Conservation (phyloP, 30 jellyfish, hydroid and myxozoan species). For the Chironex yamaguchii region DNA sequence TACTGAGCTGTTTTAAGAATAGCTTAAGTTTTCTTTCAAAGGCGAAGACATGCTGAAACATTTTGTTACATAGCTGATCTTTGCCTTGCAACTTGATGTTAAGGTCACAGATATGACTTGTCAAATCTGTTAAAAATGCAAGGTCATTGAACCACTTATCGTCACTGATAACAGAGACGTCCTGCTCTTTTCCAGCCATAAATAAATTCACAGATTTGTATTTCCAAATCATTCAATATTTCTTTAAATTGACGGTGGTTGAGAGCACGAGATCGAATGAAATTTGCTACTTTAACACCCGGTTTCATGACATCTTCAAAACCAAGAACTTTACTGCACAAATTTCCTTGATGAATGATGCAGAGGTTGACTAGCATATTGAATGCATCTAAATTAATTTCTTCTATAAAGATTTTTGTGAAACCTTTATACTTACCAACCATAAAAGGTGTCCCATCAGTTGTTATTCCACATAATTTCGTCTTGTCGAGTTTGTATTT, state of each 20-base stretch:
- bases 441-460: neutral
- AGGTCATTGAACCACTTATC: neutral
- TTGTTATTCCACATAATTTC: neutral
- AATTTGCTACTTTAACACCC: neutral
- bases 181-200: neutral
- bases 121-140: neutral
- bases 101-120: neutral
- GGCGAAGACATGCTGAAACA: neutral
- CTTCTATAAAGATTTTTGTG: neutral
- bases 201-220: neutral
- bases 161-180: neutral
- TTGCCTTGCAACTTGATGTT: neutral
- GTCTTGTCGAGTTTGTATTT: neutral
- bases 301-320: neutral
- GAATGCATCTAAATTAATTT: too few relatives aligned
- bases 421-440: neutral
- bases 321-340: neutral
- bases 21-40: neutral
- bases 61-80: neutral
- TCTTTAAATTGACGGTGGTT: slow-evolving; percentile 6
- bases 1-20: neutral
- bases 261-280: neutral
- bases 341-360: neutral
- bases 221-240: neutral
- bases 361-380: too few relatives aligned